Percentiles rank a stretch among this genome's conserved stretches.
These are phyloP conservation scores for Rhinogobius similis DNA, from an alignment of 2,113 vertebrate genomes.

Conservation along the genomic window DNA sequence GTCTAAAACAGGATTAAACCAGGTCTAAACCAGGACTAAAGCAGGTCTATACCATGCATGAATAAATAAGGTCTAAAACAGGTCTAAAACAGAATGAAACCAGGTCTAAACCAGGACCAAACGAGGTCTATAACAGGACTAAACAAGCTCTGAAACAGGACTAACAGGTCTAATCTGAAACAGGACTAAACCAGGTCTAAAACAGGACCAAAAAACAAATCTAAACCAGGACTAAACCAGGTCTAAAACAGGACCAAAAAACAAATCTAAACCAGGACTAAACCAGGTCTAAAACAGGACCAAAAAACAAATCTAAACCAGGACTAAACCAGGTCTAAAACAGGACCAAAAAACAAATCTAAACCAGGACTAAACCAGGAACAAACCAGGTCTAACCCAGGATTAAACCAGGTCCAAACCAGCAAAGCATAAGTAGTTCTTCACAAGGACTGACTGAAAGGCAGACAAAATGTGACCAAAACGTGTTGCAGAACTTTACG, in stretches of 20 bases:
- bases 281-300: background rate
- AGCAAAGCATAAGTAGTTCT: too few relatives aligned
- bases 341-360: conserved; percentile 26
- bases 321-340: background rate
- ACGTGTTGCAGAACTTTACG: too few relatives aligned
- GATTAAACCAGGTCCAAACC: background rate
- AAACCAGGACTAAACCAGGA: conserved; percentile 43
- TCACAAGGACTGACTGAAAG: too few relatives aligned
- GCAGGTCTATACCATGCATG: too few relatives aligned
- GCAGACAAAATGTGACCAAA: too few relatives aligned
- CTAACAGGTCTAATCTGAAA: background rate
- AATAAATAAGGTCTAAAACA: background rate
- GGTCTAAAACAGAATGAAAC: background rate
- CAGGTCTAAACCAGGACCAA: background rate
- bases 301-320: conserved; percentile 23
- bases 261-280: background rate
- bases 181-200: background rate
- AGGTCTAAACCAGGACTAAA: too few relatives aligned
- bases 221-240: too few relatives aligned
- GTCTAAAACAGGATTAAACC: too few relatives aligned
- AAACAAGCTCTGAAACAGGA: background rate
- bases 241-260: too few relatives aligned
- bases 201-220: too few relatives aligned
- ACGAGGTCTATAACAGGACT: background rate
- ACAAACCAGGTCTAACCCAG: background rate